These are phyloP conservation scores for Sebastes glaucus DNA, from an alignment of 2,797 vertebrate species.

Conservation along the genomic window DNA sequence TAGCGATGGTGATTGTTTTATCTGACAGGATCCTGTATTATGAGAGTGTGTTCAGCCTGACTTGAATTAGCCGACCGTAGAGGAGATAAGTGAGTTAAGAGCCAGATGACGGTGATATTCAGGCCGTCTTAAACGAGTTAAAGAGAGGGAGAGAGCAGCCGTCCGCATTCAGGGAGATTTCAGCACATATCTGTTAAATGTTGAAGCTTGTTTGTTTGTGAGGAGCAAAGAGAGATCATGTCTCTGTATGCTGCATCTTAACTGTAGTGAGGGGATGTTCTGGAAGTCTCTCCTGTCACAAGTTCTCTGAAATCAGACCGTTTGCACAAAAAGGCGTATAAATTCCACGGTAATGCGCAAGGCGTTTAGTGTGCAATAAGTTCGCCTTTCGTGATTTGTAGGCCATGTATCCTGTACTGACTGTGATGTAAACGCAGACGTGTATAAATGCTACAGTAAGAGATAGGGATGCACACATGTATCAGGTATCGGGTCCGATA, in stretches of 20 bases:
- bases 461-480: too few relatives aligned
- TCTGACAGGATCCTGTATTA: not conserved
- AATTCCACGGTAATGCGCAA: too few relatives aligned
- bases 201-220: not conserved
- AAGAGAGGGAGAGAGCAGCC: not conserved
- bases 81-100: slow-evolving; percentile 7
- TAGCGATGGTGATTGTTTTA: not conserved
- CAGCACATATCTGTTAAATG: not conserved
- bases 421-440: too few relatives aligned
- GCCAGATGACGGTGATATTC: not conserved
- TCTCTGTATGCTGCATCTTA: not conserved
- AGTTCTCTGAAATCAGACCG: too few relatives aligned
- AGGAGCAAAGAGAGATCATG: not conserved
- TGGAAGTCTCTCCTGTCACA: too few relatives aligned
- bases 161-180: not conserved
- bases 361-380: too few relatives aligned
- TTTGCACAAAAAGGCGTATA: too few relatives aligned
- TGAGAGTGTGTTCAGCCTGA: not conserved
- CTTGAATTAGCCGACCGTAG: not conserved
- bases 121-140: not conserved
- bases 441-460: too few relatives aligned
- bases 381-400: too few relatives aligned
- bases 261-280: not conserved
- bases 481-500: too few relatives aligned
- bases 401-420: too few relatives aligned